Base-by-base conservation (phyloP, 2,797 vertebrate species). In the Selene dorsalis region DNA sequence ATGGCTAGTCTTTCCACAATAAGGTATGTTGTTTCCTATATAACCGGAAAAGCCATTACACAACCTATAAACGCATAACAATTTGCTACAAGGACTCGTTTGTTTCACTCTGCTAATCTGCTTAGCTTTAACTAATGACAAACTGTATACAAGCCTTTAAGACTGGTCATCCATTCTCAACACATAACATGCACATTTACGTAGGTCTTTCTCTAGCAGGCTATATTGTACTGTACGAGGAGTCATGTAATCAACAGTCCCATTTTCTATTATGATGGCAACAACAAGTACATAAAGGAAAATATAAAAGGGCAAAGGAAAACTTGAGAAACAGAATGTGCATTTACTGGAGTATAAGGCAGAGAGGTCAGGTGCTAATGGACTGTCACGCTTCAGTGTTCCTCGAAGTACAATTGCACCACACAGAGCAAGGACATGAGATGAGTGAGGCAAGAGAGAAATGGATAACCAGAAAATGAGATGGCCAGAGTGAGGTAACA, bases 91-190 rank as follows among this genome's bases (percentile, higher is more conserved):
- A 85, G 76, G 53, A 62, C 14, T n/a, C 62, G 59, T 82, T 89
- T 90, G 82, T 92, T 82, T 66, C 58, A 20, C 17, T 10, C 1
- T 8, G 6, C 35, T 85, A 87, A 88, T 87, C 86, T 61, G 56
- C 81, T 84, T 73, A 83, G 69, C 62, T 73, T 60, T 32, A 67
- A 61, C 52, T 48, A 62, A 84, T 13, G 35, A 69, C 68, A 68
- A 72, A 59, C 55, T n/a, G 35, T 39, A 66, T 59, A 67, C 11
- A 59, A 73, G 50, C n/a, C 41, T 32, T 26, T 38, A 62, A 50
- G 61, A 60, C 75, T 22, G 41, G 65, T 72, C n/a, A 56, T 60
- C 43, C 17, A 43, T 28, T 73, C 18, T 41, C 14, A 58, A 57
- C 26, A 65, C 20, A 59, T 32, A 59, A 62, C 22, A 79, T 8